Conservation (phyloP, 2,113 vertebrate species). For the Nyctibius bracteatus region DNA sequence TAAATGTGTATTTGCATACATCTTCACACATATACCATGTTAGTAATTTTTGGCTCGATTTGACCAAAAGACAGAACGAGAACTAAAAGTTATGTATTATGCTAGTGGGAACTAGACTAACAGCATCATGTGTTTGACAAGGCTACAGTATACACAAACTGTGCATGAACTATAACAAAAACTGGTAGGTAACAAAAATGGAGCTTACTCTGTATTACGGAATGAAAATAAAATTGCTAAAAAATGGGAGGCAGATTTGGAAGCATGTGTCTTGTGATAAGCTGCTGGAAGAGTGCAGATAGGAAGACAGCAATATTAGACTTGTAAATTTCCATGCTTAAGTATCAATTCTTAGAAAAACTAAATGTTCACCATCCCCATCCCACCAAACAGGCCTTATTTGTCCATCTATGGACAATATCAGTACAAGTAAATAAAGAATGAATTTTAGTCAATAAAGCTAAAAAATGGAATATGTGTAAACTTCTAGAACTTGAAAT, state of each 20-base stretch:
- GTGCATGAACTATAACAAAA: background rate
- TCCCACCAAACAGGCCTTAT: background rate
- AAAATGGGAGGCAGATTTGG: background rate
- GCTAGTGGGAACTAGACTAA: background rate
- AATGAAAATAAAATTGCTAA: background rate
- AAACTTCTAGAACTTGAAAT: background rate
- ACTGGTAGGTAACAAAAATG: background rate
- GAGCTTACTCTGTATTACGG: background rate
- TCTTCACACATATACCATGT: background rate
- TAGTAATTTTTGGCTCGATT: background rate
- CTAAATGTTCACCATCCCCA: background rate
- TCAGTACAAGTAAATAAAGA: background rate
- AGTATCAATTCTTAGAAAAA: background rate
- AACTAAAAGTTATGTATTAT: background rate
- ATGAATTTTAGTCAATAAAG: background rate
- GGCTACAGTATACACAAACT: background rate
- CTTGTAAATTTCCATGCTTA: background rate
- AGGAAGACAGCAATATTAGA: background rate
- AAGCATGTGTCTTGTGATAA: background rate
- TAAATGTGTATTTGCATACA: background rate
- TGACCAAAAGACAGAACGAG: background rate
- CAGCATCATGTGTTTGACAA: background rate
- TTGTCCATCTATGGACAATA: background rate
- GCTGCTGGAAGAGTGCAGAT: background rate
- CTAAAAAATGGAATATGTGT: background rate